Evolutionary conservation across 2,113 vertebrate species (phyloP).

Genomic region (Electrona antarctica): DNA sequence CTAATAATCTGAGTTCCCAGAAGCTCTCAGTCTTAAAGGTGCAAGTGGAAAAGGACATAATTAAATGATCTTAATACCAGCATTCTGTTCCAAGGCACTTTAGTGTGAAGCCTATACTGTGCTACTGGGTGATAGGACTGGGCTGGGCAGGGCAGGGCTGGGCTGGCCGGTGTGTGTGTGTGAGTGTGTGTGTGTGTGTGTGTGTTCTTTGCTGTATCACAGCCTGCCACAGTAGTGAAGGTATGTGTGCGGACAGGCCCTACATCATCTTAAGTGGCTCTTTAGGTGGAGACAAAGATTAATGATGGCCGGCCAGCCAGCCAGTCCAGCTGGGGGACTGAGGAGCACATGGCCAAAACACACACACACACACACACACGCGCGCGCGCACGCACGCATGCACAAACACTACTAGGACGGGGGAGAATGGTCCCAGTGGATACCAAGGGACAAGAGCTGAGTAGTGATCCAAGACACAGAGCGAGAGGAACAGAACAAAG

Average conservation of each 20-base stretch:
- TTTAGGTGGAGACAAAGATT: slow-evolving; percentile 83
- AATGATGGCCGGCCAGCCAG: slow-evolving; percentile 71
- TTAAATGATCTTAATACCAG: background rate
- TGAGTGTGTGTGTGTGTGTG: slow-evolving; percentile 18
- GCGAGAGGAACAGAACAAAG: slow-evolving; percentile 14
- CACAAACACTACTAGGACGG: slow-evolving; percentile 34
- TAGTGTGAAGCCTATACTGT: slow-evolving; percentile 8
- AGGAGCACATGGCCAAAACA: slow-evolving; percentile 69
- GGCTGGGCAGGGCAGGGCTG: slow-evolving; percentile 5
- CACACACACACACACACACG: slow-evolving; percentile 24
- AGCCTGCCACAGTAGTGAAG: slow-evolving; percentile 74
- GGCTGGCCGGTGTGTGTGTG: background rate
- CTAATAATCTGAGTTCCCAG: background rate
- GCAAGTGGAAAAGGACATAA: slow-evolving; percentile 1
- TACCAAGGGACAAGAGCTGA: slow-evolving; percentile 47
- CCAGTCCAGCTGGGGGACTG: slow-evolving; percentile 77
- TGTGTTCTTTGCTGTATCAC: slow-evolving; percentile 54
- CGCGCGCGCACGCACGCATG: slow-evolving; percentile 28
- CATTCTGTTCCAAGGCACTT: background rate
- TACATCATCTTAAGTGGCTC: slow-evolving; percentile 85
- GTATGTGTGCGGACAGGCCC: slow-evolving; percentile 78
- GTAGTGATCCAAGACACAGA: slow-evolving; percentile 37
- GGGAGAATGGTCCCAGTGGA: slow-evolving; percentile 49
- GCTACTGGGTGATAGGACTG: slow-evolving; percentile 14
- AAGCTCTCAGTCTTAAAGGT: background rate